Conservation (phyloP, 2,797 vertebrate genomes). For the Clarias pachynema region DNA sequence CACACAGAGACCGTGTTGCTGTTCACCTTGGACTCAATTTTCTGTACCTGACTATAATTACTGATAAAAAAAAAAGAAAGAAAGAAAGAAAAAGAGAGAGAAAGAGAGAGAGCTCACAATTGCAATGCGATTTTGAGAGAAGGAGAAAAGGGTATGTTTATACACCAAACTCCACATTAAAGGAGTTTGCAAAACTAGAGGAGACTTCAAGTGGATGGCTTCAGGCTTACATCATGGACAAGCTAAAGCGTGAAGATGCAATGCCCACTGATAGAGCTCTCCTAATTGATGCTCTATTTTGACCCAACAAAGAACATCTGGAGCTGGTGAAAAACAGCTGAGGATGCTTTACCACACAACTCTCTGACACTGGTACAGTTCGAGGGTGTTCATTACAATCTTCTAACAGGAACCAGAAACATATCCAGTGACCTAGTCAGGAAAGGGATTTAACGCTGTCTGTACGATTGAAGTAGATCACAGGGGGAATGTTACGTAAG, state of each 20-base stretch:
- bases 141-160: constrained; percentile 50
- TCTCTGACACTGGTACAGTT: not conserved
- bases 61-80: constrained; percentile 30
- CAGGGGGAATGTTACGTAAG: constrained; percentile 1
- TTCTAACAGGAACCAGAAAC: constrained; percentile 17
- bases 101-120: constrained; percentile 48
- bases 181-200: constrained; percentile 28
- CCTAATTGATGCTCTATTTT: constrained; percentile 57
- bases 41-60: constrained; percentile 57
- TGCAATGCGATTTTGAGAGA: constrained; percentile 17
- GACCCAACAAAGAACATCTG: constrained; percentile 61
- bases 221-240: constrained; percentile 51
- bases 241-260: constrained; percentile 45
- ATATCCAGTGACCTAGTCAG: constrained; percentile 7
- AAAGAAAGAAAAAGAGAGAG: not conserved
- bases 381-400: constrained; percentile 15
- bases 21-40: constrained; percentile 71
- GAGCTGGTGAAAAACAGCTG: constrained; percentile 60
- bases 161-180: constrained; percentile 57
- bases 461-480: constrained; percentile 11
- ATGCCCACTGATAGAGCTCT: constrained; percentile 50
- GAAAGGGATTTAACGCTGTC: not conserved
- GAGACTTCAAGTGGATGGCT: constrained; percentile 45
- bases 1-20: constrained; percentile 66
- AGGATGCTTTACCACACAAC: constrained; percentile 47